A percentile compares a stretch with the other conserved stretches of the same genome.
Conservation (phyloP, 1,140 invertebrate species). For the Battus philenor region DNA sequence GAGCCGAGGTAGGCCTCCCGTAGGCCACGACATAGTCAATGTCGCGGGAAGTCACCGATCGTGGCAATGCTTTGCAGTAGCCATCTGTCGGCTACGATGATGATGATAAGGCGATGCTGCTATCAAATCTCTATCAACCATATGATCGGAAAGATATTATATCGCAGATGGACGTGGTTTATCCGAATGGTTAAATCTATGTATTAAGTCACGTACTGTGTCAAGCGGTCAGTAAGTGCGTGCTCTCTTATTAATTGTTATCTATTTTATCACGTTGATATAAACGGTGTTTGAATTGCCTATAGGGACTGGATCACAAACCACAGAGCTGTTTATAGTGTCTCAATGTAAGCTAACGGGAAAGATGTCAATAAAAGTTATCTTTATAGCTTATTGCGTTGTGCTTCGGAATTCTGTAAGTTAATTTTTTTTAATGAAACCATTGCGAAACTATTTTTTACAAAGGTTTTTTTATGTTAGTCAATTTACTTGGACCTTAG, state of each 20-base stretch:
- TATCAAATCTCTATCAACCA: conserved; percentile 2
- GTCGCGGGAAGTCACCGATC: too few species aligned
- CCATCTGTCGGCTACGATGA: too few species aligned
- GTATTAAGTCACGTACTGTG: conserved; percentile 7
- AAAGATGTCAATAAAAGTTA: conserved; percentile 29
- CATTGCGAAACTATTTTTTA: too few species aligned
- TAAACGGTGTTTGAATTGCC: conserved; percentile 1
- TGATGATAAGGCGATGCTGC: too few species aligned
- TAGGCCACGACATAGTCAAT: too few species aligned
- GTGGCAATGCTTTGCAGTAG: too few species aligned
- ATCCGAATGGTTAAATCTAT: neutral
- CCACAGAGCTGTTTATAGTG: conserved; percentile 6
- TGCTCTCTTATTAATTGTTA: neutral
- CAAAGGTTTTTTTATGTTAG: too few species aligned
- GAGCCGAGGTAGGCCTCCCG: too few species aligned
- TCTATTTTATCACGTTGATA: conserved; percentile 17
- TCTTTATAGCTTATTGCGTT: conserved; percentile 22
- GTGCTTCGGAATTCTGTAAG: conserved; percentile 30
- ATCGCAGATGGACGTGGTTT: conserved; percentile 11
- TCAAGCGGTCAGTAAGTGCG: conserved; percentile 10
- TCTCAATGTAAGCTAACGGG: conserved; percentile 24
- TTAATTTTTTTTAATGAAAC: conserved; percentile 18
- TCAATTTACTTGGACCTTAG: too few species aligned
- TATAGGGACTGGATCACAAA: conserved; percentile 4
- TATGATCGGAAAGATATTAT: conserved; percentile 2